Evolutionary conservation across 1,140 invertebrate species (phyloP), one percentile per base, ranked within the genome.

Genomic region (Brachionus koreanus): DNA sequence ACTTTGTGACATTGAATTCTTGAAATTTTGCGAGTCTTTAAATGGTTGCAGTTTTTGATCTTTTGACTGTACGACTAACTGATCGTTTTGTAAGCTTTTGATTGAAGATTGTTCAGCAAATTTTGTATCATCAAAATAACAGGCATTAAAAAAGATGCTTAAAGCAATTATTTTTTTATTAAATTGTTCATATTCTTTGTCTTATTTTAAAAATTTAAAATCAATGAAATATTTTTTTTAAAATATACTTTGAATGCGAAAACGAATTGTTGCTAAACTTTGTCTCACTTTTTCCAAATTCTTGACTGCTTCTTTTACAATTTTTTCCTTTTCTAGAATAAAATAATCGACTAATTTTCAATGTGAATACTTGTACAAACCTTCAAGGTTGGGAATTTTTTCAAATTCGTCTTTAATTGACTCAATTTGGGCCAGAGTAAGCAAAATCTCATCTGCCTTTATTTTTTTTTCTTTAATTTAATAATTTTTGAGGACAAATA

Each of bases 371-470:
- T 25, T 57, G 13, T 49, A 7, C 16, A 19, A 19, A 57, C 49
- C 49, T 23, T 57, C 19, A 6, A 7, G n/a, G 5, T 57, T 57
- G 6, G 49, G 49, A 25, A 49, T 46, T 25, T 46, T 74, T 29
- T 74, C 43, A 3, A 74, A 12, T 29, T 74, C 69, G 23, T 74
- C 69, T 33, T 46, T 74, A 12, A 74, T 74, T 1, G 69, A 74
- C 29, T 74, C 69, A 1, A 74, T 46, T 74, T 74, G 69, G 25
- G 69, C 69, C 25, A 74, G 46, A 19, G 19, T 74, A 9, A 74
- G 13, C 12, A 74, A n/a, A 33, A 74, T 25, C 12, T 74, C 69
- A 46, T 74, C 69, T 43, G 42, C 37, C 69, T 74, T 49, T n/a
- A n/a, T n/a, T n/a, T n/a, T n/a, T n/a, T 19, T 39, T 19, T 9